Percentiles rank a stretch among this genome's conserved stretches.
Evolutionary conservation across 2,888 invertebrate genomes (phyloP).

Genomic region (Yponomeuta cagnagella): DNA sequence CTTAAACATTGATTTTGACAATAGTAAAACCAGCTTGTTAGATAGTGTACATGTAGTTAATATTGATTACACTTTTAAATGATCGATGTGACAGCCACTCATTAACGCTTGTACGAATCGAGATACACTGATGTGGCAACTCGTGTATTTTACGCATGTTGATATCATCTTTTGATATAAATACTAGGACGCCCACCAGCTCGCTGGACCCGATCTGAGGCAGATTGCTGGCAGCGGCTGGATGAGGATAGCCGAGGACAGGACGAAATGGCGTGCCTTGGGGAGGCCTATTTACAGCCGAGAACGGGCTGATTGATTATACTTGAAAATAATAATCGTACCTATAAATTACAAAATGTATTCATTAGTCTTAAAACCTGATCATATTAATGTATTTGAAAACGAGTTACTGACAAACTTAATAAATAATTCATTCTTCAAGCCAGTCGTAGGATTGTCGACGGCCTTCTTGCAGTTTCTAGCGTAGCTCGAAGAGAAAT

Average conservation of each 20-base stretch:
- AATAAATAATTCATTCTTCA: not conserved
- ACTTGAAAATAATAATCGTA: too few relatives aligned
- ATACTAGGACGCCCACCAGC: too few relatives aligned
- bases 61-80: conserved; percentile 7
- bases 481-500: too few relatives aligned
- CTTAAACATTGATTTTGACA: not conserved
- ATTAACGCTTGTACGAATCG: conserved; percentile 1
- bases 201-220: too few relatives aligned
- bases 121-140: not conserved
- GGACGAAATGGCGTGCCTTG: too few relatives aligned
- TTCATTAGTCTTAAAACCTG: not conserved
- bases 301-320: too few relatives aligned
- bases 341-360: too few relatives aligned
- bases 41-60: not conserved
- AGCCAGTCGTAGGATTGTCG: not conserved
- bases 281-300: too few relatives aligned
- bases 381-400: not conserved
- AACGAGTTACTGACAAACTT: not conserved
- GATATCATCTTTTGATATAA: too few relatives aligned
- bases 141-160: not conserved
- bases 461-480: not conserved
- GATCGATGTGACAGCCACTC: conserved; percentile 8
- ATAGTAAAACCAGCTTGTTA: not conserved
- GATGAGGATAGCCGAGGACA: too few relatives aligned
- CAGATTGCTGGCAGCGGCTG: too few relatives aligned